phyloP scores from a whole-genome alignment of 2,888 invertebrate genomes.

The Phalangium opilio region DNA sequence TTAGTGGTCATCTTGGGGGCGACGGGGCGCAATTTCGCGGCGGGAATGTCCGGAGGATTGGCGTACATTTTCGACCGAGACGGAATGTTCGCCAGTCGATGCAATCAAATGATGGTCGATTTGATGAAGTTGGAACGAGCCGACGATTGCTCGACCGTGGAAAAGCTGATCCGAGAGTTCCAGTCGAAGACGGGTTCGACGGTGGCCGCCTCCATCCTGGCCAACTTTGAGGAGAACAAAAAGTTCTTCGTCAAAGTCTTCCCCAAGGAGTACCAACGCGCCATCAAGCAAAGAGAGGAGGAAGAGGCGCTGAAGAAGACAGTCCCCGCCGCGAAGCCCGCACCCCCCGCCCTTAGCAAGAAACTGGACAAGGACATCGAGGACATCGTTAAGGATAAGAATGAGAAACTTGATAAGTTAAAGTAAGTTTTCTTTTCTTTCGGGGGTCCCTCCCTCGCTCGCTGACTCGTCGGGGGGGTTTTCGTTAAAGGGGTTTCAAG shows the following conservation, averaged over 20 bases:
- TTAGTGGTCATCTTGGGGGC: conserved; percentile 74
- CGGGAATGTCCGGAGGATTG: conserved; percentile 96
- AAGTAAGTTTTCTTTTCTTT: neutral
- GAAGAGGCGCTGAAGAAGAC: too few relatives aligned
- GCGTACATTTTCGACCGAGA: conserved; percentile 75
- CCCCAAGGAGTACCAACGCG: conserved; percentile 90
- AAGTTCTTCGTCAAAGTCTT: conserved; percentile 47
- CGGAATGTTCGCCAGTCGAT: conserved; percentile 34
- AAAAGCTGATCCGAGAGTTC: conserved; percentile 66
- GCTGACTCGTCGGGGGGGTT: too few relatives aligned
- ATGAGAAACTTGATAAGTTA: conserved; percentile 42
- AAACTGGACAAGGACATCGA: conserved; percentile 19
- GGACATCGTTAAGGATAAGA: conserved; percentile 46
- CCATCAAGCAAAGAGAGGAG: conserved; percentile 47
- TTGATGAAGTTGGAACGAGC: conserved; percentile 58
- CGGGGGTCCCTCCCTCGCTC: too few relatives aligned
- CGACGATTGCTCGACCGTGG: conserved; percentile 62
- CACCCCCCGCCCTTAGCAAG: neutral
- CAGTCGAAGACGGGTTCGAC: conserved; percentile 70
- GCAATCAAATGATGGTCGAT: conserved; percentile 92
- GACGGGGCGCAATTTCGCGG: conserved; percentile 95
- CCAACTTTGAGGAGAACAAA: conserved; percentile 31
- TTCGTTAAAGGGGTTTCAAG: conserved; percentile 91
- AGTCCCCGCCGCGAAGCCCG: neutral
- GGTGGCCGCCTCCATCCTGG: conserved; percentile 60